A percentile compares a stretch with the other conserved stretches of the same genome.
Evolutionary conservation across 2,113 vertebrate species (phyloP).

Genomic region (Lonchura striata): DNA sequence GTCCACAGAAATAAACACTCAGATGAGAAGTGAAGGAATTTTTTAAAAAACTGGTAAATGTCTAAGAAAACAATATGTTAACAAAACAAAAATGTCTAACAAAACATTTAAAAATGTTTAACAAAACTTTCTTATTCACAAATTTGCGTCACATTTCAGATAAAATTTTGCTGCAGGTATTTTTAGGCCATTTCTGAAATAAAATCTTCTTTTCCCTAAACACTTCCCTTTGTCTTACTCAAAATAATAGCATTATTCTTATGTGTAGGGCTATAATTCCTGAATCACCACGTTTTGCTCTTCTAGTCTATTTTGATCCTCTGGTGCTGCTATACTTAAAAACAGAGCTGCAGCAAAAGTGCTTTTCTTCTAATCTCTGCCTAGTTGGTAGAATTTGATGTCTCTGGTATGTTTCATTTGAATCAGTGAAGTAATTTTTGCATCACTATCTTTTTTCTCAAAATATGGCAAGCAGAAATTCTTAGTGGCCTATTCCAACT

Average conservation of each 20-base stretch:
- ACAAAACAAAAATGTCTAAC: background rate
- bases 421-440: background rate
- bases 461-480: background rate
- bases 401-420: background rate
- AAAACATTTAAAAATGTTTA: background rate
- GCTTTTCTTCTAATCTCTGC: background rate
- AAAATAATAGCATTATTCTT: background rate
- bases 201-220: background rate
- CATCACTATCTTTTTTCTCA: background rate
- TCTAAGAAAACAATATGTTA: background rate
- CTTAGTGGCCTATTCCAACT: background rate
- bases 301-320: background rate
- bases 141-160: background rate
- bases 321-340: background rate
- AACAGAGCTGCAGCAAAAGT: background rate
- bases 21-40: background rate
- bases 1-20: background rate
- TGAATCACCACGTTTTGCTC: background rate
- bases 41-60: background rate
- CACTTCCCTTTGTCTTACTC: background rate
- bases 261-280: background rate
- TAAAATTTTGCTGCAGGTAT: background rate
- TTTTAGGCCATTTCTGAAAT: background rate
- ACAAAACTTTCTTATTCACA: background rate
- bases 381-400: background rate